Evolutionary conservation across 92 coral and sea anemone genomes (phyloP).

Genomic region (Ricordea florida): DNA sequence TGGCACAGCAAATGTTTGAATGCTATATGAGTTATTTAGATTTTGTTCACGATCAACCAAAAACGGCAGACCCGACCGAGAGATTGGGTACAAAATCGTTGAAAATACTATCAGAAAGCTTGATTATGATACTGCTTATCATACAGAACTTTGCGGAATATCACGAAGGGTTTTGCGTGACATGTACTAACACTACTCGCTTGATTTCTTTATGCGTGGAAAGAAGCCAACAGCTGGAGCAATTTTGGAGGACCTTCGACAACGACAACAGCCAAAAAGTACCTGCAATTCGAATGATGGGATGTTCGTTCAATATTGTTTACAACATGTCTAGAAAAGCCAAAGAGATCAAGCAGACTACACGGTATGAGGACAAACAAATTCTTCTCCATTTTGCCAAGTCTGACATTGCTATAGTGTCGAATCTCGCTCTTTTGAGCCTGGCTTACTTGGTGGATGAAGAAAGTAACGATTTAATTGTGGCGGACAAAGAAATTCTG

Average conservation of each 20-base stretch:
- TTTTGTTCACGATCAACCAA: neutral
- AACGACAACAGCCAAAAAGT: neutral
- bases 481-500: conserved; percentile 30
- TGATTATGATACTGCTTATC: conserved; percentile 7
- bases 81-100: neutral
- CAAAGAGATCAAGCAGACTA: neutral
- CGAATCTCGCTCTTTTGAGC: conserved; percentile 42
- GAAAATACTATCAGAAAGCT: neutral
- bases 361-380: conserved; percentile 11
- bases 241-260: neutral
- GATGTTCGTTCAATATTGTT: conserved; percentile 15
- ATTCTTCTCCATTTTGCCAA: conserved; percentile 41
- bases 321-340: conserved; percentile 21
- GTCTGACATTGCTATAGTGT: conserved; percentile 23
- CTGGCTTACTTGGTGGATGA: conserved; percentile 56
- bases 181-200: conserved; percentile 8
- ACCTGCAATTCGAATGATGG: conserved; percentile 14
- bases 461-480: conserved; percentile 40
- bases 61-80: neutral
- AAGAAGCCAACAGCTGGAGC: neutral
- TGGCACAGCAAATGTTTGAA: neutral
- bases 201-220: conserved; percentile 12
- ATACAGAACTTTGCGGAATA: conserved; percentile 30
- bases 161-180: conserved; percentile 22
- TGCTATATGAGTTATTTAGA: neutral